Evolutionary conservation across 2,113 vertebrate genomes (phyloP).

Genomic region (Dolichallabes microphthalmus): DNA sequence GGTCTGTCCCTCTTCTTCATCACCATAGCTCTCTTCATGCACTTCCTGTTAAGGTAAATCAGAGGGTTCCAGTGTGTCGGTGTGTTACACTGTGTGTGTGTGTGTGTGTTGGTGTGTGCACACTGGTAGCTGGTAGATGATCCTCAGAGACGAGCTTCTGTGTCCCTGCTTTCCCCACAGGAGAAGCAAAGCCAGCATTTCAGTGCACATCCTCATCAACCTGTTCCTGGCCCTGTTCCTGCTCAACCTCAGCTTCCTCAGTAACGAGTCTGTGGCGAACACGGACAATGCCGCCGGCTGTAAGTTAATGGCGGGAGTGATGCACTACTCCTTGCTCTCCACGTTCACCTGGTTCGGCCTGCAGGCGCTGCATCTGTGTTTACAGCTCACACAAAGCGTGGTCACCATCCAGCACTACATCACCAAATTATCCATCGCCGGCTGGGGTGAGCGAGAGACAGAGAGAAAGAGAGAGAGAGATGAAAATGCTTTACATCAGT

Average conservation of each 20-base stretch:
- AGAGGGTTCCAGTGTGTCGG: background rate
- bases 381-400: background rate
- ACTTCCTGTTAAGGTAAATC: slow-evolving; percentile 65
- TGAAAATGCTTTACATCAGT: background rate
- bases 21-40: slow-evolving; percentile 63
- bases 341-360: slow-evolving; percentile 1
- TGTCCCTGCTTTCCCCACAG: background rate
- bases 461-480: background rate
- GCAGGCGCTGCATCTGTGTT: slow-evolving; percentile 27
- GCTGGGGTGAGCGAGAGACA: slow-evolving; percentile 13
- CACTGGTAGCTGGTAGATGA: background rate
- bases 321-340: slow-evolving; percentile 18
- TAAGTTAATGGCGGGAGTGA: slow-evolving; percentile 9
- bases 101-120: background rate
- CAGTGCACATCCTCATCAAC: slow-evolving; percentile 24
- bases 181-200: background rate
- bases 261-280: slow-evolving; percentile 1
- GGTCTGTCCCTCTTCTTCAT: slow-evolving; percentile 71
- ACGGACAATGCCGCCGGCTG: background rate
- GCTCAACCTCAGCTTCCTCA: slow-evolving; percentile 18
- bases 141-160: background rate
- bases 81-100: background rate
- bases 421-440: background rate
- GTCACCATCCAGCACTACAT: slow-evolving; percentile 2
- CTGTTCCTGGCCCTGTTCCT: slow-evolving; percentile 14